Conservation (phyloP, 2,797 vertebrate genomes). For the Falco concolor region DNA sequence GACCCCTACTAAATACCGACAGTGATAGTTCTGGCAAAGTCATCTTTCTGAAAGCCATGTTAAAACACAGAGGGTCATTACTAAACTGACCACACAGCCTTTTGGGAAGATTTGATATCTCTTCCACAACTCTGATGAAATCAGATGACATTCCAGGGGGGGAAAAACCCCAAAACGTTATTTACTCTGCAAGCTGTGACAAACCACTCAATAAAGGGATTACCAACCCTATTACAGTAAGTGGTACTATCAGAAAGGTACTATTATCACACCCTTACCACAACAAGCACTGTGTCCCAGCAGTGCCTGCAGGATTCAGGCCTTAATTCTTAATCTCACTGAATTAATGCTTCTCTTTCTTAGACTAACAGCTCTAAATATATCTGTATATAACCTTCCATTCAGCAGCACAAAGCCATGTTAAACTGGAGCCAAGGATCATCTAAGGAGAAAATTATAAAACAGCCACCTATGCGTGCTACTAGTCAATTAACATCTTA, state of each 20-base stretch:
- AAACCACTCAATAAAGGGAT: not conserved
- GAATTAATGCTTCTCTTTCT: slow-evolving; percentile 54
- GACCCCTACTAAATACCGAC: not conserved
- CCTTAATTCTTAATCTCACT: slow-evolving; percentile 35
- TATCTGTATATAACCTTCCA: slow-evolving; percentile 43
- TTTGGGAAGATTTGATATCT: not conserved
- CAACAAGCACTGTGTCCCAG: not conserved
- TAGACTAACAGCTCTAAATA: slow-evolving; percentile 49
- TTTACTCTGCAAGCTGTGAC: not conserved
- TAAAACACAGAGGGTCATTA: not conserved
- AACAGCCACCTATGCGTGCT: slow-evolving; percentile 14
- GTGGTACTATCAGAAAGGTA: slow-evolving; percentile 21
- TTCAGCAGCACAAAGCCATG: slow-evolving; percentile 47
- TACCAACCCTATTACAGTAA: not conserved
- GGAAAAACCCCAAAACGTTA: not conserved
- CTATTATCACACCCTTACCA: slow-evolving; percentile 25
- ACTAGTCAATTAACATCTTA: slow-evolving; percentile 60
- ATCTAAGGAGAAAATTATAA: slow-evolving; percentile 51
- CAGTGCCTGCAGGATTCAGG: not conserved
- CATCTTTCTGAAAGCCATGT: not conserved
- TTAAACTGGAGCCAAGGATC: slow-evolving; percentile 52
- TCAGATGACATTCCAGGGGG: not conserved
- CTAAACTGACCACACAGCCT: not conserved
- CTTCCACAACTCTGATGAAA: not conserved
- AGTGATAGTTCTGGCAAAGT: not conserved